Evolutionary conservation across 2,113 vertebrate species (phyloP).

Genomic region (Oxygymnocypris stewartii): DNA sequence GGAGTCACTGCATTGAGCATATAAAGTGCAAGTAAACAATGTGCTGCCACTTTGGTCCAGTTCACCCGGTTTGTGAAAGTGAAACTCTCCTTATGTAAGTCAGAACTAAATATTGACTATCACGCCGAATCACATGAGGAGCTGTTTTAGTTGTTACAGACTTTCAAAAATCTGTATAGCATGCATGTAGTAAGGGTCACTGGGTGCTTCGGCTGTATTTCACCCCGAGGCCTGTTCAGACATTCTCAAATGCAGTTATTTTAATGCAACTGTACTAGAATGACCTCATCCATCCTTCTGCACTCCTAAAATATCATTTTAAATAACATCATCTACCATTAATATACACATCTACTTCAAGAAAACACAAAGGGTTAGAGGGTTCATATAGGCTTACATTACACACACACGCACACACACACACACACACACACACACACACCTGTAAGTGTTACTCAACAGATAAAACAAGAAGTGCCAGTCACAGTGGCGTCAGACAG

Average conservation of each 20-base stretch:
- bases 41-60: neutral
- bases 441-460: conserved; percentile 10
- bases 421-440: neutral
- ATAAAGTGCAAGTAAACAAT: neutral
- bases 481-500: neutral
- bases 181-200: neutral
- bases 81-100: conserved; percentile 1
- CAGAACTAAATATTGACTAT: neutral
- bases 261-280: conserved; percentile 28
- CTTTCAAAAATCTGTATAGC: neutral
- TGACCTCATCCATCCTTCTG: conserved; percentile 4
- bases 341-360: conserved; percentile 17
- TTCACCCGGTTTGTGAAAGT: conserved; percentile 11
- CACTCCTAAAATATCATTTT: conserved; percentile 25
- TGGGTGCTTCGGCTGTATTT: neutral
- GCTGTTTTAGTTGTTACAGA: conserved; percentile 12
- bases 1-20: neutral
- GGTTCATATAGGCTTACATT: neutral
- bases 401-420: no score
- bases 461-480: conserved; percentile 9
- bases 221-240: neutral
- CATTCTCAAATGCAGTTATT: conserved; percentile 14
- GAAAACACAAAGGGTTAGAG: neutral
- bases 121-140: conserved; percentile 16
- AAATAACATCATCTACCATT: conserved; percentile 19